Base-by-base conservation (phyloP, 2,113 vertebrate genomes). In the Platysternon megacephalum region DNA sequence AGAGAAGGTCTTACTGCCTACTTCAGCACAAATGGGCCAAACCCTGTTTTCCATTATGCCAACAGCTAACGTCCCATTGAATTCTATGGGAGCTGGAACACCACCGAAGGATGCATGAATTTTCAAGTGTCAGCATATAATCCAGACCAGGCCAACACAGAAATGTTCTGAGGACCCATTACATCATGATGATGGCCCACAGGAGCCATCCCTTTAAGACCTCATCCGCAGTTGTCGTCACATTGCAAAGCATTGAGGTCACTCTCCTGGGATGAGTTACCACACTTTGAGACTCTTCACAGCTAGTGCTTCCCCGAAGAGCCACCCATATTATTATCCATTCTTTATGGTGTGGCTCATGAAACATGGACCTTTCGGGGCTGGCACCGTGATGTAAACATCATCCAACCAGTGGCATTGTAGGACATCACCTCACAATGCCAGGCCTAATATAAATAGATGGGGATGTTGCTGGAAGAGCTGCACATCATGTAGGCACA, bases 341-440 rank as follows among this genome's bases (percentile, higher is more conserved):
- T 58, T 58, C 28, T 26, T 58, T 58, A 13, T 14, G 28, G 28
- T 32, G 56, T 58, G 56, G 28, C 28, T 58, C 28, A 13, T 58
- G 29, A 32, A 13, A 28, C 5, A 4, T 6, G 11, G 28, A 58
- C 10, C 56, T 29, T 32, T 58, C 28, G 8, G 29, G 14, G 29
- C 58, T 61, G 58, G 61, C 2, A 32, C 29, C 35, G 14, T 7
- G 32, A 65, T 17, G 32, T n/a, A n/a, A 0, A 53, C 1, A 13
- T 1, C 8, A 48, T n/a, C 9, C 53, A 32, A 16, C 14, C 1
- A n/a, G 26, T 53, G 11, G 5, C 65, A 2, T 68, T 5, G 32
- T 3, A 42, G 44, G 42, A 12, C 32, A 19, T n/a, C 61, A 4
- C 42, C 49, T 24, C 17, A 13, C 16, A 1, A 1, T 0, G 1